phyloP scores from a whole-genome alignment of 2,888 invertebrate genomes.

The Drosophila mettleri region DNA sequence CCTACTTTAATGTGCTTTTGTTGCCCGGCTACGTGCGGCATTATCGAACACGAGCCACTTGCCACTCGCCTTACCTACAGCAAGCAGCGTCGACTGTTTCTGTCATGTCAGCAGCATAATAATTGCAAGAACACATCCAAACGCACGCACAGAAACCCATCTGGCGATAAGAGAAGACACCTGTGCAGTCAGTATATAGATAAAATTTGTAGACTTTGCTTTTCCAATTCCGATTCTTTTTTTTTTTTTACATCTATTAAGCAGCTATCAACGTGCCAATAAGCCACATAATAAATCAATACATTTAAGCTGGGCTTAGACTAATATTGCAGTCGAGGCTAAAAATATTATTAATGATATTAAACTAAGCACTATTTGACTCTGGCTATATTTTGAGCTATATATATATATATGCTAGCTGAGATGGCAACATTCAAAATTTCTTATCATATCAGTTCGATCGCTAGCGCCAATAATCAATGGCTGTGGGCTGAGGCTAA shows the following conservation, averaged over 20 bases:
- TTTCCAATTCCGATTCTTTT: too few relatives aligned
- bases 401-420: too few relatives aligned
- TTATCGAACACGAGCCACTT: slow-evolving; percentile 15
- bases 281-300: too few relatives aligned
- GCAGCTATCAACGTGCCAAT: neutral
- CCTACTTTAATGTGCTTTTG: slow-evolving; percentile 5
- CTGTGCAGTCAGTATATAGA: slow-evolving; percentile 1
- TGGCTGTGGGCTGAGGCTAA: too few relatives aligned
- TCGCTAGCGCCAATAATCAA: too few relatives aligned
- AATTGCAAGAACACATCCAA: slow-evolving; percentile 30
- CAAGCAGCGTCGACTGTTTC: slow-evolving; percentile 12
- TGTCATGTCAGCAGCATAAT: slow-evolving; percentile 55
- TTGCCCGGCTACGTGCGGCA: slow-evolving; percentile 31
- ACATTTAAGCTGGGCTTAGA: too few relatives aligned
- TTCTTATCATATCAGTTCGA: too few relatives aligned
- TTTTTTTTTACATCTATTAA: slow-evolving; percentile 2
- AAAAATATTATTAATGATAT: too few relatives aligned
- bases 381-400: too few relatives aligned
- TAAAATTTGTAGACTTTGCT: slow-evolving; percentile 1
- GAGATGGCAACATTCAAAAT: too few relatives aligned
- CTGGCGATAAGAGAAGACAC: slow-evolving; percentile 7
- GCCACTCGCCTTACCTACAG: slow-evolving; percentile 8
- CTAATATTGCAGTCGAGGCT: too few relatives aligned
- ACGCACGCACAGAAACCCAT: neutral
- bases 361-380: too few relatives aligned